These are phyloP conservation scores for rabbit (Oryctolagus cuniculus) DNA, from an alignment of 2,113 vertebrate genomes.

Conservation along the genomic window mOryCun1.1 NC_091442.1:119088001-119088500, in stretches of 20 bases:
- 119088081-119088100: no score
- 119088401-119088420: no score
- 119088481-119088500: no score
- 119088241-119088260: not conserved
- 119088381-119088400: no score
- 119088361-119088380: not conserved
- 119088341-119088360: not conserved
- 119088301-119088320: not conserved
- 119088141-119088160: not conserved
- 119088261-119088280: not conserved
- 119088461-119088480: no score
- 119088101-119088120: no score
- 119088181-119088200: not conserved
- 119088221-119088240: not conserved
- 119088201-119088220: not conserved
- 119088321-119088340: not conserved
- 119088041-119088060: not conserved
- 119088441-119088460: no score
- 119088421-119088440: no score
- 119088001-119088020: not conserved
- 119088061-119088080: not conserved
- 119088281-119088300: rapidly evolving
- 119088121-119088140: not conserved
- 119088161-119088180: no score
- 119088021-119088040: not conserved